A percentile compares a stretch with the other conserved stretches of the same genome.
These are phyloP conservation scores for Perca fluviatilis DNA, from an alignment of 2,113 vertebrate genomes.

Conservation along the genomic window DNA sequence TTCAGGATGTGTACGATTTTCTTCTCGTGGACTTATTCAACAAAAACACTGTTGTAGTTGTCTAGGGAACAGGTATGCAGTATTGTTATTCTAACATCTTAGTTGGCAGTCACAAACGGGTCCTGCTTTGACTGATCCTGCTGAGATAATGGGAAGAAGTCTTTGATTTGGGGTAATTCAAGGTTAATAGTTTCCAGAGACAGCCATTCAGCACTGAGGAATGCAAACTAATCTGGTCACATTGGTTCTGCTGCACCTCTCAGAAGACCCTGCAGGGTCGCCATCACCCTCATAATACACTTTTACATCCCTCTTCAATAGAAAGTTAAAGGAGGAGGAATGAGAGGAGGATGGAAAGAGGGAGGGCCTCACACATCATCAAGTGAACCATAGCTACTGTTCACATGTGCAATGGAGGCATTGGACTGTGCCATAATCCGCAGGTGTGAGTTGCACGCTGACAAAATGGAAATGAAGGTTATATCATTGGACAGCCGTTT, in stretches of 20 bases:
- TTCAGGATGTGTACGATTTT: not conserved
- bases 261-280: constrained; percentile 52
- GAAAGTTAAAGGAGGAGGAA: constrained; percentile 46
- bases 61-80: constrained; percentile 19
- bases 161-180: constrained; percentile 82
- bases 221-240: constrained; percentile 75
- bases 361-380: constrained; percentile 55
- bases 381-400: constrained; percentile 61
- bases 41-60: constrained; percentile 27
- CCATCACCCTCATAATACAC: constrained; percentile 54
- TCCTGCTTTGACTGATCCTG: constrained; percentile 67
- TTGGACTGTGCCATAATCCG: constrained; percentile 37
- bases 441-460: constrained; percentile 48
- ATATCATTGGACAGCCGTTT: constrained; percentile 13
- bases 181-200: constrained; percentile 82
- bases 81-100: constrained; percentile 63
- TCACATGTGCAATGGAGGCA: constrained; percentile 51
- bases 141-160: constrained; percentile 71
- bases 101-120: constrained; percentile 40
- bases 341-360: constrained; percentile 58
- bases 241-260: constrained; percentile 61
- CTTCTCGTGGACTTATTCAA: not conserved
- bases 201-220: constrained; percentile 60
- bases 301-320: constrained; percentile 50
- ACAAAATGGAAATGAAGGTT: constrained; percentile 37